These are phyloP conservation scores for Germaria angustata DNA, from an alignment of 2,888 invertebrate genomes.

Conservation along the genomic window DNA sequence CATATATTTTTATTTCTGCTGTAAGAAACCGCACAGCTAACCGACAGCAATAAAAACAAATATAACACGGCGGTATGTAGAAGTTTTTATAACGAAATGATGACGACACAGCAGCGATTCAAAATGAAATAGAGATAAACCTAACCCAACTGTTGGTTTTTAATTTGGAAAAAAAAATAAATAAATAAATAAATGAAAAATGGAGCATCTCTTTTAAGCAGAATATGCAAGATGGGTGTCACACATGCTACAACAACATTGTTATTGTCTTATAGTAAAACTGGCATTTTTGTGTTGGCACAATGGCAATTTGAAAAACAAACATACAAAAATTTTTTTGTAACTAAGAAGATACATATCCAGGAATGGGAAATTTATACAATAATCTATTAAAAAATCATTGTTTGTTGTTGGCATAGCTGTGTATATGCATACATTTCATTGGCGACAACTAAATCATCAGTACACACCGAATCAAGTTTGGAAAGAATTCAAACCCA, in stretches of 20 bases:
- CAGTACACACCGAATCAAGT: too few relatives aligned
- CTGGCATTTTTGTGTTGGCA: slow-evolving; percentile 1
- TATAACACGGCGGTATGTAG: background rate
- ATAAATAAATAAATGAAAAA: too few relatives aligned
- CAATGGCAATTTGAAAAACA: background rate
- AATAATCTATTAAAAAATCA: too few relatives aligned
- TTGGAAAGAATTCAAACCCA: too few relatives aligned
- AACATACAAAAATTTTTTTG: background rate
- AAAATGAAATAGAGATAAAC: slow-evolving; percentile 3
- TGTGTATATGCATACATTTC: too few relatives aligned
- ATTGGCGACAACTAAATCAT: too few relatives aligned
- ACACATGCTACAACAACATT: slow-evolving; percentile 7
- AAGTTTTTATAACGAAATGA: slow-evolving; percentile 18
- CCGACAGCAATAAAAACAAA: slow-evolving; percentile 8
- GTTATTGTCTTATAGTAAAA: background rate
- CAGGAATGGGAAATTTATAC: background rate
- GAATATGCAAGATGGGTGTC: slow-evolving; percentile 24
- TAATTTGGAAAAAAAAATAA: background rate
- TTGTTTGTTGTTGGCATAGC: too few relatives aligned
- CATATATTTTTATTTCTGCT: background rate
- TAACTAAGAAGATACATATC: background rate
- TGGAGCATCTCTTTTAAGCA: background rate
- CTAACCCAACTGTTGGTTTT: slow-evolving; percentile 14
- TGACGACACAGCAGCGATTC: slow-evolving; percentile 15
- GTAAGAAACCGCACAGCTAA: slow-evolving; percentile 11